Conservation (phyloP, 1,140 invertebrate genomes). For the Drosophila erecta region DNA sequence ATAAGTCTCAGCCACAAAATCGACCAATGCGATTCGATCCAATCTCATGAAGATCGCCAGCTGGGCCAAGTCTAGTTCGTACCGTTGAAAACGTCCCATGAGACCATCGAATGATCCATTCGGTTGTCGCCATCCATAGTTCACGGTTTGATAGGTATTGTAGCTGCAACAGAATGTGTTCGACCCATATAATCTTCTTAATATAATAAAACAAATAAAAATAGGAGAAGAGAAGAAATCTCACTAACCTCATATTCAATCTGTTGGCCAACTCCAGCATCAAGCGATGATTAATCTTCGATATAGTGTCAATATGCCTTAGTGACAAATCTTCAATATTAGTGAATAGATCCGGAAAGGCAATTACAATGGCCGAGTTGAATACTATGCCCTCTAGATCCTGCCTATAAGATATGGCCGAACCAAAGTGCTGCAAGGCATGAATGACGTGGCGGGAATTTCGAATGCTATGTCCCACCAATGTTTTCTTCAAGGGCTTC, state of each 20-base stretch:
- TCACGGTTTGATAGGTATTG: constrained; percentile 85
- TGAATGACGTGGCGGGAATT: constrained; percentile 43
- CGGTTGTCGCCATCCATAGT: constrained; percentile 85
- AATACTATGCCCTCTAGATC: constrained; percentile 77
- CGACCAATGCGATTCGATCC: constrained; percentile 85
- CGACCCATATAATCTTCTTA: no score
- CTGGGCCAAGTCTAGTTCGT: constrained; percentile 85
- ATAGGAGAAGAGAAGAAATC: not conserved
- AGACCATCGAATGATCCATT: constrained; percentile 86
- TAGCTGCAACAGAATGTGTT: constrained; percentile 68
- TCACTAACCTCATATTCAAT: constrained; percentile 84
- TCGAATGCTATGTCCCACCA: constrained; percentile 39
- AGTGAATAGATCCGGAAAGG: constrained; percentile 83
- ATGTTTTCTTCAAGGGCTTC: constrained; percentile 48
- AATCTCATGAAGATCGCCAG: constrained; percentile 86
- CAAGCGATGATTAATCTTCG: constrained; percentile 85
- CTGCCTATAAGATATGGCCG: constrained; percentile 70
- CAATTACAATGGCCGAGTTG: constrained; percentile 73
- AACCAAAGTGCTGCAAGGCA: constrained; percentile 63
- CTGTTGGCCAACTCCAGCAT: constrained; percentile 85
- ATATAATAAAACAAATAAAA: no score
- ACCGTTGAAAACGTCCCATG: constrained; percentile 85
- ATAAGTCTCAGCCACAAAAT: constrained; percentile 86
- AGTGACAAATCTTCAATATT: constrained; percentile 83
- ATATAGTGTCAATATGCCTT: constrained; percentile 86